Evolutionary conservation across 2,797 vertebrate species (phyloP), one percentile per base, ranked within the genome.

Genomic region (Carapus acus): DNA sequence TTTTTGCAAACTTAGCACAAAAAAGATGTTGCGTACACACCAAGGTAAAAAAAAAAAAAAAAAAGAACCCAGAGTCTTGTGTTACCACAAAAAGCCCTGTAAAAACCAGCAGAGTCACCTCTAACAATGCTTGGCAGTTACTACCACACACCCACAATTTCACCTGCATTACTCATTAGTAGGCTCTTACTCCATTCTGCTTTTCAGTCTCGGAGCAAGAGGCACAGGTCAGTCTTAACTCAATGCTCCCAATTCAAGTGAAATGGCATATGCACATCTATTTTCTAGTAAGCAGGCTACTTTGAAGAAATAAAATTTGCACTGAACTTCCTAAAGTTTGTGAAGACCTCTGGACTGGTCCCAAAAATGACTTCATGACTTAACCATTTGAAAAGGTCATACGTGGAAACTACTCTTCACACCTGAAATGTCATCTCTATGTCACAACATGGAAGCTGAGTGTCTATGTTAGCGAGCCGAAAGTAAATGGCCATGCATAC

Each of bases 71-170:
- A 27, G 36, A 40, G 67, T 77, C 59, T 80, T 31, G 69, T 19
- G 63, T 80, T 76, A 73, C 75, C 39, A 47, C 23, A 59, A 59
- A 82, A 80, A 81, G 75, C 67, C 74, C 78, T 71, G 3, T 55
- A 57, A 83, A 81, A 65, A 40, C 67, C 76, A 40, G 8, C 22
- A 57, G 24, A 52, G 54, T 50, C 42, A 59, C 43, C 41, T 47
- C 13, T n/a, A 49, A 51, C 47, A 44, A 14, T n/a, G n/a, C n/a
- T n/a, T n/a, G n/a, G 11, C 42, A 51, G 22, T 19, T 46, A 62
- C 56, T 40, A 31, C 51, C 15, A 17, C 22, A 36, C n/a, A 34
- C 37, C 39, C 22, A 63, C 13, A 18, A 19, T 6, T 15, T 57
- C 60, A 63, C 43, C 40, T 4, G 13, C 3, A 7, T 51, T 61